phyloP scores from a whole-genome alignment of 2,888 invertebrate genomes.

The Brachyptera risi region DNA sequence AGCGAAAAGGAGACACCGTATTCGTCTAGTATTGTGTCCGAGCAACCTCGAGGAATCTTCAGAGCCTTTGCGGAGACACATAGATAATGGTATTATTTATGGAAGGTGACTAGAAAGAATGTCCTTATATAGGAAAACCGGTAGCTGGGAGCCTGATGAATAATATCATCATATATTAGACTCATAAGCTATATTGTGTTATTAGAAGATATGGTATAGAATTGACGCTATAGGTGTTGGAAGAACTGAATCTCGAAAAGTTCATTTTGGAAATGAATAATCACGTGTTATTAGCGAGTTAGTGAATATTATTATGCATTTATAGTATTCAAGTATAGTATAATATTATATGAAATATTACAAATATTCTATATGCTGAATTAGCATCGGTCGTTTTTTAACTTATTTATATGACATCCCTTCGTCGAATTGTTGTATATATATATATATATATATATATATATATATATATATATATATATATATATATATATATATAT shows the following conservation, averaged over 20 bases:
- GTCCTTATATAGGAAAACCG: slow-evolving; percentile 22
- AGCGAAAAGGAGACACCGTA: too few species aligned
- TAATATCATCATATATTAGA: slow-evolving; percentile 19
- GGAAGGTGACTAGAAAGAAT: slow-evolving; percentile 21
- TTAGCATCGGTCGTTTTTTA: slow-evolving; percentile 11
- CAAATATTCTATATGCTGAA: slow-evolving; percentile 11
- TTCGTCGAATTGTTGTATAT: slow-evolving; percentile 16
- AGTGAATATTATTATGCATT: slow-evolving; percentile 14
- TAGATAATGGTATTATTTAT: slow-evolving; percentile 16
- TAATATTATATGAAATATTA: background rate
- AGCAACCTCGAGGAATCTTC: too few species aligned
- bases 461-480: too few species aligned
- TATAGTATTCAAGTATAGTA: slow-evolving; percentile 1
- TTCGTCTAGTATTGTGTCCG: too few species aligned
- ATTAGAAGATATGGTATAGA: background rate
- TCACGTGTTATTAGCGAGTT: slow-evolving; percentile 8
- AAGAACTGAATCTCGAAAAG: background rate
- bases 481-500: too few species aligned
- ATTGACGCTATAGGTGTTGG: background rate
- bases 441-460: too few species aligned
- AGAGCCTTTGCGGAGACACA: background rate
- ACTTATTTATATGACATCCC: slow-evolving; percentile 12
- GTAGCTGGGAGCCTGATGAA: slow-evolving; percentile 17
- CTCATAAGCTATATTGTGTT: slow-evolving; percentile 19
- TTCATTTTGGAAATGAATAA: slow-evolving; percentile 10